Conservation (phyloP, 2,888 invertebrate genomes). For the Ichneumon xanthorius region DNA sequence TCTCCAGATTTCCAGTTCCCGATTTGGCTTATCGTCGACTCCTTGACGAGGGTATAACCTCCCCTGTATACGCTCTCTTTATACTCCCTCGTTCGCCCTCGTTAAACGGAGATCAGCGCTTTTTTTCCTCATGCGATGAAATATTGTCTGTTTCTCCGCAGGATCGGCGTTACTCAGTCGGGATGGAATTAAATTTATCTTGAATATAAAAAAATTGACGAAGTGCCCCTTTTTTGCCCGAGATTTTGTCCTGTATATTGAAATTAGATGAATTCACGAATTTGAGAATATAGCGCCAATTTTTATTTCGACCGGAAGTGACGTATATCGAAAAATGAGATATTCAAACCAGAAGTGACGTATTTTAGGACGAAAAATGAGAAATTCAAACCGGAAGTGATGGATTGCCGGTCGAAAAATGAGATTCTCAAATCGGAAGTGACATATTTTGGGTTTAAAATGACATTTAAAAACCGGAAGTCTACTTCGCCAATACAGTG, state of each 20-base stretch:
- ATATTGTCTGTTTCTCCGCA: background rate
- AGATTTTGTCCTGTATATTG: no score
- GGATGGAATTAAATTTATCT: background rate
- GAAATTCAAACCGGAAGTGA: no score
- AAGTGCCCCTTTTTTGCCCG: no score
- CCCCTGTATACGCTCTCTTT: slow-evolving; percentile 16
- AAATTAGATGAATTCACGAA: no score
- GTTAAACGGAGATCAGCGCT: slow-evolving; percentile 36
- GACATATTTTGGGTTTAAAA: background rate
- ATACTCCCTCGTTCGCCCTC: slow-evolving; percentile 18
- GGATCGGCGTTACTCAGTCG: background rate
- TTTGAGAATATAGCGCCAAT: no score
- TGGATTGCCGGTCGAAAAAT: background rate
- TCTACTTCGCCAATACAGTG: background rate
- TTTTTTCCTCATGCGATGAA: background rate
- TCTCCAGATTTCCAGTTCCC: slow-evolving; percentile 59
- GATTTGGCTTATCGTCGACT: slow-evolving; percentile 62
- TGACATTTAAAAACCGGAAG: background rate
- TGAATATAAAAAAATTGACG: background rate
- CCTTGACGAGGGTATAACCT: slow-evolving; percentile 56
- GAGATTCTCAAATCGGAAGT: background rate
- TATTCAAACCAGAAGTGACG: no score
- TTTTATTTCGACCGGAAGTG: no score
- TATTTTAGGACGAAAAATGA: no score
- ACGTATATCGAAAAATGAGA: background rate